Conservation (phyloP, 2,113 vertebrate genomes). For the Ariopsis seemanni region DNA sequence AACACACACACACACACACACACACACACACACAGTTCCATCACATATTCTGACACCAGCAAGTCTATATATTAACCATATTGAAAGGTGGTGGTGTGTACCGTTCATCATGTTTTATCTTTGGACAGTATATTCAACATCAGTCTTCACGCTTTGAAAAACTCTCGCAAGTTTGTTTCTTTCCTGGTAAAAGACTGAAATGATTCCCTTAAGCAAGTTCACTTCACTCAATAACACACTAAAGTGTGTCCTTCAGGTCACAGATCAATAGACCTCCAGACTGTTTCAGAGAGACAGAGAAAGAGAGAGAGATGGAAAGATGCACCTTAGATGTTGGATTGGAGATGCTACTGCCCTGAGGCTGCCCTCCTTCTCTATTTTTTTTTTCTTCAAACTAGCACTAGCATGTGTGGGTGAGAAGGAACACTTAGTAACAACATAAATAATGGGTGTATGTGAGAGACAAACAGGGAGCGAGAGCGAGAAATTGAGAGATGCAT, state of each 20-base stretch:
- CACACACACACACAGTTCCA: slow-evolving; percentile 2
- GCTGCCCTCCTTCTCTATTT: slow-evolving; percentile 7
- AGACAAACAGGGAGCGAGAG: neutral
- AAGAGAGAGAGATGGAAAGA: neutral
- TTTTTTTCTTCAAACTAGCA: neutral
- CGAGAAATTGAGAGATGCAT: neutral
- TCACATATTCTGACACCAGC: neutral
- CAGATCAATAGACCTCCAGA: slow-evolving; percentile 30
- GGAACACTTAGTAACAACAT: slow-evolving; percentile 14
- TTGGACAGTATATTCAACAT: neutral
- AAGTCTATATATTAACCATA: slow-evolving; percentile 1
- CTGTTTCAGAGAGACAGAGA: neutral
- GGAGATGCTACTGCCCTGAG: slow-evolving; percentile 31
- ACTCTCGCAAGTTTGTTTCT: neutral
- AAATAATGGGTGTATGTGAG: neutral
- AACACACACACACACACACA: slow-evolving; percentile 6
- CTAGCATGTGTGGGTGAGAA: slow-evolving; percentile 28
- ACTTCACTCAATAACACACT: slow-evolving; percentile 15
- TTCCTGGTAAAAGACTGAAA: neutral
- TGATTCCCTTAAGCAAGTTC: slow-evolving; percentile 21
- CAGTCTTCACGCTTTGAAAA: neutral
- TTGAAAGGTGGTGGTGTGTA: neutral
- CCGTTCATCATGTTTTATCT: neutral
- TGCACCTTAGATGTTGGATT: slow-evolving; percentile 12
- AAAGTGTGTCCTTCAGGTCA: neutral